phyloP scores from a whole-genome alignment of 1,140 invertebrate genomes.

The Conus ventricosus region DNA sequence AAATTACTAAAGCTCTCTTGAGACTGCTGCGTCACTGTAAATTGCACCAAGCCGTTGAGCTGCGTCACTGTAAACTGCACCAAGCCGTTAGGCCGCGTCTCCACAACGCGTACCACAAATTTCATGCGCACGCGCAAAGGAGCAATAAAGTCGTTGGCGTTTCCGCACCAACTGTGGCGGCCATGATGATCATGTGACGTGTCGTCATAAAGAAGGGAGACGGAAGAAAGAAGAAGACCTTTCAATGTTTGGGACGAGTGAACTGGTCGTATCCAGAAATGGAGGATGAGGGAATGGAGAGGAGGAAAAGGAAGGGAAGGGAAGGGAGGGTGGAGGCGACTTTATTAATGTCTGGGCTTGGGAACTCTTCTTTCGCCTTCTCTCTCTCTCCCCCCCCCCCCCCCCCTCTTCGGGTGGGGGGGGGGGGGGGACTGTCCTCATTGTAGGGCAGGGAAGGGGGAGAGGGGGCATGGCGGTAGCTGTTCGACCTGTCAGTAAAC shows the following conservation, averaged over 20 bases:
- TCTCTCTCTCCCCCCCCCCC: too few species aligned
- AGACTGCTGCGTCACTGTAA: background rate
- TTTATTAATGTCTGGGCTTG: too few species aligned
- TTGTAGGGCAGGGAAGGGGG: too few species aligned
- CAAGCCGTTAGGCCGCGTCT: background rate
- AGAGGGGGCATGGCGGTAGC: too few species aligned
- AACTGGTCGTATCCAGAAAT: background rate
- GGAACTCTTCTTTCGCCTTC: too few species aligned
- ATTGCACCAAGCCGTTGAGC: background rate
- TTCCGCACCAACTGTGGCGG: constrained; percentile 1
- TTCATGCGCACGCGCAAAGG: constrained; percentile 19
- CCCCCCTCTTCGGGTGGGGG: too few species aligned
- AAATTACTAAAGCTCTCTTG: too few species aligned
- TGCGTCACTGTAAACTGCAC: background rate
- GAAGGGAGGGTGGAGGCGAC: too few species aligned
- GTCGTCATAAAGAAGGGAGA: constrained; percentile 5
- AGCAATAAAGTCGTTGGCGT: constrained; percentile 18
- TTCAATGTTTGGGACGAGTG: background rate
- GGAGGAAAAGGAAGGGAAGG: too few species aligned
- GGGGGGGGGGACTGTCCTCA: too few species aligned
- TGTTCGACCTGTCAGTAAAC: too few species aligned
- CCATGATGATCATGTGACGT: constrained; percentile 17
- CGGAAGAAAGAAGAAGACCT: background rate
- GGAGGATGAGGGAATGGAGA: too few species aligned
- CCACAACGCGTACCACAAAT: constrained; percentile 1